Evolutionary conservation across 92 coral and sea anemone species (phyloP).

Genomic region (Pocillopora meandrina): DNA sequence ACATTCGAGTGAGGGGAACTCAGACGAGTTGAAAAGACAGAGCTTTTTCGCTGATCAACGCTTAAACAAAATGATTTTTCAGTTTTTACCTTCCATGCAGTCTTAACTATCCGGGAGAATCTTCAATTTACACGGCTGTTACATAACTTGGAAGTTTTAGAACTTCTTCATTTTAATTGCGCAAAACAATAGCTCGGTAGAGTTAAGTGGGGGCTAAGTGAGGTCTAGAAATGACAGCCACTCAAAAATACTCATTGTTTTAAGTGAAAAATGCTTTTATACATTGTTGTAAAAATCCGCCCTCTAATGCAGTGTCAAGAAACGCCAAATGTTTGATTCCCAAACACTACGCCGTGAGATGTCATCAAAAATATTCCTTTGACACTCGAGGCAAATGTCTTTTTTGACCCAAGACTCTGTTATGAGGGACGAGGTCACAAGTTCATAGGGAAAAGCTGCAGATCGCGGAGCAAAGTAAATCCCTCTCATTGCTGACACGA

Average conservation of each 20-base stretch:
- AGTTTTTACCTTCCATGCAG: no score
- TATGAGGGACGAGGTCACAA: no score
- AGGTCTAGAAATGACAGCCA: neutral
- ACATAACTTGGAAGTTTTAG: neutral
- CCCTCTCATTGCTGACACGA: neutral
- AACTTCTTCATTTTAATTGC: conserved; percentile 4
- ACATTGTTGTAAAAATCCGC: conserved; percentile 16
- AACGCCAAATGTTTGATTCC: conserved; percentile 43
- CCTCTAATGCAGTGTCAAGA: conserved; percentile 17
- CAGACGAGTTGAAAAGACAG: no score
- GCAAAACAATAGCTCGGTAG: neutral
- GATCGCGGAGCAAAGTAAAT: neutral
- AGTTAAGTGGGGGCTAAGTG: neutral
- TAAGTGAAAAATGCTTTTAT: conserved; percentile 34
- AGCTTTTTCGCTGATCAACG: neutral
- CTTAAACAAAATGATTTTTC: neutral
- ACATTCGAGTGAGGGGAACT: neutral
- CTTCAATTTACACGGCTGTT: conserved; percentile 7
- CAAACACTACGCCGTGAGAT: conserved; percentile 10
- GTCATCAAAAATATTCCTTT: conserved; percentile 4
- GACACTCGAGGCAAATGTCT: neutral
- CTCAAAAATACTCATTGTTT: conserved; percentile 18
- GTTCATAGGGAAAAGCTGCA: neutral
- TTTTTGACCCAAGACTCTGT: no score
- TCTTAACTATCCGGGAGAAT: neutral